Conservation (phyloP, 2,888 invertebrate genomes). For the Tetranychus truncatus region DNA sequence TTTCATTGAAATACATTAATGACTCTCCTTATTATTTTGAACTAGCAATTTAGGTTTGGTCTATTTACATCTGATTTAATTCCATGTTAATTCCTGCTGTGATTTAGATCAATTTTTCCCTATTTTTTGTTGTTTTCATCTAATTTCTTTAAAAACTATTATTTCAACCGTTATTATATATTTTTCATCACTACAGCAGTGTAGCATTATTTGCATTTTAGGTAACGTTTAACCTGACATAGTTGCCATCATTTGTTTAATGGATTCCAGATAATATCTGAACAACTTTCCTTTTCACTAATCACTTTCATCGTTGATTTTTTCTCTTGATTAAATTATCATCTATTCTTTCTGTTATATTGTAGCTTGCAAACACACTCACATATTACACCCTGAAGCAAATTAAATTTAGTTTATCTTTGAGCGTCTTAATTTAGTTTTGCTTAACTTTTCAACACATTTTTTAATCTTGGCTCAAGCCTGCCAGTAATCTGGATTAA, state of each 20-base stretch:
- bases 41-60: not conserved
- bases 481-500: not conserved
- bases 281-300: too few relatives aligned
- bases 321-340: too few relatives aligned
- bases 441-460: not conserved
- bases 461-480: not conserved
- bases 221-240: too few relatives aligned
- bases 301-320: too few relatives aligned
- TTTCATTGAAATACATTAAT: not conserved
- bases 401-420: not conserved
- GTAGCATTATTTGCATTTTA: too few relatives aligned
- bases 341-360: not conserved
- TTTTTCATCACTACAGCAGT: too few relatives aligned
- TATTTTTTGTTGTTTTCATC: too few relatives aligned
- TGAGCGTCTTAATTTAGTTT: not conserved
- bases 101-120: not conserved
- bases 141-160: too few relatives aligned
- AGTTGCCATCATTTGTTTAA: too few relatives aligned
- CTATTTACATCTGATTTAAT: not conserved
- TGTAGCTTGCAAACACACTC: not conserved
- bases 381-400: not conserved
- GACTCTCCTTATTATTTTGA: not conserved
- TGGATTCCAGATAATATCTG: too few relatives aligned
- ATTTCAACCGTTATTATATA: too few relatives aligned
- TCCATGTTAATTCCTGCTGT: not conserved